These are phyloP conservation scores for Propithecus deckenii DNA, from an alignment of 2,797 vertebrate genomes.

Conservation along the genomic window DNA sequence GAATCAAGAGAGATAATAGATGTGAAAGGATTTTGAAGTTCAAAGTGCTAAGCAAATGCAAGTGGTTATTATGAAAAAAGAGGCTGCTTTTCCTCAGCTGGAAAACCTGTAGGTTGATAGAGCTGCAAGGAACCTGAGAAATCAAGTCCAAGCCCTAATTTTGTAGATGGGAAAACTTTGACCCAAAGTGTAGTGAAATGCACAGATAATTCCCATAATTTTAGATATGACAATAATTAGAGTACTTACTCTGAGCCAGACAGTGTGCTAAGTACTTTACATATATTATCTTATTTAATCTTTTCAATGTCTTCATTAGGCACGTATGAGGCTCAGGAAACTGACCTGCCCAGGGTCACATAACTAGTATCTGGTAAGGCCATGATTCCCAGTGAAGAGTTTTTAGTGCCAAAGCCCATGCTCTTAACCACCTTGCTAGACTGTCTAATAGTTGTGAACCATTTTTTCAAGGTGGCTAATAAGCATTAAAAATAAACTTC, in stretches of 20 bases:
- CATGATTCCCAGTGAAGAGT: not conserved
- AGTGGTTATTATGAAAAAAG: not conserved
- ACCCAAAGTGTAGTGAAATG: slow-evolving; percentile 20
- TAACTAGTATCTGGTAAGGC: not conserved
- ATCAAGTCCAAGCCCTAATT: slow-evolving; percentile 33
- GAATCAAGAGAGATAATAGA: slow-evolving; percentile 23
- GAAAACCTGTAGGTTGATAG: slow-evolving; percentile 24
- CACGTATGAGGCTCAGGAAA: not conserved
- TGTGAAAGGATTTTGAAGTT: slow-evolving; percentile 34
- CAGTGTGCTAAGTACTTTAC: not conserved
- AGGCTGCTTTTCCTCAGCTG: not conserved
- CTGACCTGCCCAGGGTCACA: not conserved
- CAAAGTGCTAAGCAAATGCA: not conserved
- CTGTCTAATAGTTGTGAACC: not conserved
- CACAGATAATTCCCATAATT: slow-evolving; percentile 34
- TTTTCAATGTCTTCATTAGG: not conserved
- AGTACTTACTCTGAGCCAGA: not conserved
- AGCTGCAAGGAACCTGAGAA: not conserved
- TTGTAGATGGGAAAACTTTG: slow-evolving; percentile 45
- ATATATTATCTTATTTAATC: slow-evolving; percentile 24
- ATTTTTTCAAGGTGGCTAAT: not conserved
- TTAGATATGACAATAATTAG: slow-evolving; percentile 59
- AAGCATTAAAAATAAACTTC: not conserved
- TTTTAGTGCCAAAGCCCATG: not conserved
- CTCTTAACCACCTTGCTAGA: not conserved